Base-by-base conservation (phyloP, 1,140 invertebrate genomes). In the Cotesia glomerata region DNA sequence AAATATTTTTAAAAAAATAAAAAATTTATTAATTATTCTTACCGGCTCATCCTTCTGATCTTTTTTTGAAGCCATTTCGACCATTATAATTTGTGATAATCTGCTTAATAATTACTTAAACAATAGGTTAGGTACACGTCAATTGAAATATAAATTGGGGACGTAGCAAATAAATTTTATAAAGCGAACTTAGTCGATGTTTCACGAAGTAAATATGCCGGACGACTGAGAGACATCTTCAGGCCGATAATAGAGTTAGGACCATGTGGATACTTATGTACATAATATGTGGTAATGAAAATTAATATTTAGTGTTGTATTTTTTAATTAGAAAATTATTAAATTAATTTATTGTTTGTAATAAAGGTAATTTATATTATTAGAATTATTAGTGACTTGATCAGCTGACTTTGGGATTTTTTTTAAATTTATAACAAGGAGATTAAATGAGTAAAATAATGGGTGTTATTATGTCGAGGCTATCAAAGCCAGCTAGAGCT, bases 391-490 rank as follows among this genome's bases (percentile, higher is more conserved):
- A 11, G 2, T 45, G 39, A 8, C 39, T 45, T 45, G 0, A 11
- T 9, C 11, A 9, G 5, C 11, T 45, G 11, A 45, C 8, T 5
- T 11, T 7, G 8, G 8, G 11, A 45, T 7, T 45, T 45, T 45
- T 2, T 45, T 45, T 45, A 8, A 45, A 45, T 45, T 26, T 26
- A 26, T 45, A 5, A 45, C 39, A 45, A 45, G 11, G 3, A 45
- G 11, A 9, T 9, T 45, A 45, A 45, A 56, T 66, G 1, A 72
- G n/a, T n/a, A 80, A 72, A 2, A 75, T 51, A 88, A 90, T 91
- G 90, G 90, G 91, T 13, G 88, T 88, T 79, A 78, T 84, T 56
- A 79, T 85, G 72, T 89, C 90, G 0, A 75, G 78, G 49, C 61
- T 91, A 11, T 77, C 76, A 32, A 82, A 88, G 36, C 88, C 89